Percentiles rank a stretch among this genome's conserved stretches.
These are phyloP conservation scores for Myotis pilosus DNA, from an alignment of 2,797 vertebrate genomes.

Conservation along the genomic window DNA sequence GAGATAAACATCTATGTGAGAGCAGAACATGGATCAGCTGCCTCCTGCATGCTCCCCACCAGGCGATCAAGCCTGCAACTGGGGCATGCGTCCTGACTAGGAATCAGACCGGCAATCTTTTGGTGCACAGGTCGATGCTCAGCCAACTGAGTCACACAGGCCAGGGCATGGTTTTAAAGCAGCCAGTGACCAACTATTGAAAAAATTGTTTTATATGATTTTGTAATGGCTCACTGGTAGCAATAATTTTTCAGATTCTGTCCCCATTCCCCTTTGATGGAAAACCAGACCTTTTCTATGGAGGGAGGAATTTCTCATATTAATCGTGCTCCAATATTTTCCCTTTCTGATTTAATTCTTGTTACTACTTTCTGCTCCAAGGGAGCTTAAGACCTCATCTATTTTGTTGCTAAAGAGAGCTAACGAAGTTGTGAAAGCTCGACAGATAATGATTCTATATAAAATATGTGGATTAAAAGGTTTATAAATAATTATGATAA, in stretches of 20 bases:
- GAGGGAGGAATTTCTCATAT: not conserved
- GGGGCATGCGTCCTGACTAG: no score
- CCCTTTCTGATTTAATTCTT: not conserved
- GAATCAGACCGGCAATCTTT: no score
- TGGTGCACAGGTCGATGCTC: no score
- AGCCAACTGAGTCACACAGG: no score
- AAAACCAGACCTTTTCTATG: not conserved
- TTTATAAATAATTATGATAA: not conserved
- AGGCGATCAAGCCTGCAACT: no score
- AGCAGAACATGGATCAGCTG: no score
- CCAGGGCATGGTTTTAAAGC: not conserved
- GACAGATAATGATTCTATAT: not conserved
- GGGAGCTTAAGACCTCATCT: not conserved
- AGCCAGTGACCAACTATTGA: not conserved
- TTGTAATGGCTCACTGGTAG: not conserved
- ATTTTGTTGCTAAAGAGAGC: not conserved
- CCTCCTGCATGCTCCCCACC: no score
- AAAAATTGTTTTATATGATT: not conserved
- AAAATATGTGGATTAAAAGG: not conserved
- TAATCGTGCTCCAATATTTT: not conserved
- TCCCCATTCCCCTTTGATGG: not conserved
- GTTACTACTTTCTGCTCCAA: slow-evolving; percentile 19
- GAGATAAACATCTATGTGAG: no score
- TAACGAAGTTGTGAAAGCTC: not conserved
- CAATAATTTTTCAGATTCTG: not conserved